These are phyloP conservation scores for Peromyscus californicus DNA, from an alignment of 2,113 vertebrate genomes.

Conservation along the genomic window DNA sequence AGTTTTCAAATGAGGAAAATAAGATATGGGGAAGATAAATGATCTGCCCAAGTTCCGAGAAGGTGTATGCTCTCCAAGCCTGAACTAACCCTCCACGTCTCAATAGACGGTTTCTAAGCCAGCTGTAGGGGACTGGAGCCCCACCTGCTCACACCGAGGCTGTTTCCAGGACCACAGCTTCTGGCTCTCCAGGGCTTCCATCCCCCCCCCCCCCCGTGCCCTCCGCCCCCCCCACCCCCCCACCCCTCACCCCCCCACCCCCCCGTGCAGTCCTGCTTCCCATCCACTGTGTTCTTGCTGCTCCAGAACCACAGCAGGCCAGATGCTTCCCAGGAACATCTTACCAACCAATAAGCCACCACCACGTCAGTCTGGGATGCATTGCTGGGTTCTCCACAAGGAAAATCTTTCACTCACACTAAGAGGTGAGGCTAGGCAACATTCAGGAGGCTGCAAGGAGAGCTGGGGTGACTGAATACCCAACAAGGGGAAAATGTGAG, in stretches of 20 bases:
- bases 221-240: no score
- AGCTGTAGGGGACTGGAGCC: not conserved
- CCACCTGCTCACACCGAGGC: not conserved
- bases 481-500: not conserved
- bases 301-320: not conserved
- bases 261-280: not conserved
- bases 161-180: not conserved
- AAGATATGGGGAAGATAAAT: not conserved
- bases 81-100: no score
- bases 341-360: not conserved
- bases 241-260: no score
- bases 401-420: not conserved
- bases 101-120: not conserved
- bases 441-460: not conserved
- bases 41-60: not conserved
- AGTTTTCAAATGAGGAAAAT: slow-evolving; percentile 57
- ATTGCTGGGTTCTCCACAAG: not conserved
- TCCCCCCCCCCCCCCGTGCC: no score
- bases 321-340: not conserved
- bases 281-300: not conserved
- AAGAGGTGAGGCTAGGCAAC: not conserved
- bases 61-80: not conserved
- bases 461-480: not conserved
- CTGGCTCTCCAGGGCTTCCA: not conserved
- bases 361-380: not conserved